Base-by-base conservation (phyloP, 2,888 invertebrate genomes). In the Eupithecia tripunctaria region DNA sequence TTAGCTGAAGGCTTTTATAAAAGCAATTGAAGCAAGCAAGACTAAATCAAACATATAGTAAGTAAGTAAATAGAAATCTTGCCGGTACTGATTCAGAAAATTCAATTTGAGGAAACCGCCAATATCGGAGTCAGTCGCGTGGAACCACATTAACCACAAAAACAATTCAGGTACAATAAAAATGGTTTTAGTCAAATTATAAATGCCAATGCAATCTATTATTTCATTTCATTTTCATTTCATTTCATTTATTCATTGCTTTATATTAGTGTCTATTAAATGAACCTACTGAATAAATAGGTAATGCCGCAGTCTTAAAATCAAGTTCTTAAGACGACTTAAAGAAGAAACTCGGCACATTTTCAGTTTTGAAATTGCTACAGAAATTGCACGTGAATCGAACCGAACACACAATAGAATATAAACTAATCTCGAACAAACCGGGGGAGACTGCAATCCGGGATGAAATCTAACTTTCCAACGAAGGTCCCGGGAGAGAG, bases 381-480 rank as follows among this genome's bases (percentile, higher is more conserved):
- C 29, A 25, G 32, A 59, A 68, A 56, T 51, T 29, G 65, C 60
- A 60, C 56, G 25, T 25, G 32, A 27, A 67, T 73, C 68, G 67
- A 74, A 74, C 75, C 67, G 43, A 68, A 60, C 67, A 73, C 65
- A 72, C 71, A 70, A 66, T 67, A 70, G 73, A 70, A 21, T 43
- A 76, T 68, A 71, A 72, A 70, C 62, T 63, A 76, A 73, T 71
- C 65, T 67, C 74, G 63, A 76, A 60, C 62, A 14, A 70, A 29
- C 62, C 64, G 72, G 66, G 73, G 51, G 71, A 65, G 67, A 69
- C 62, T 73, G 74, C 75, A 76, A 77, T 78, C 72, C 73, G 63
- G 72, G 77, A 75, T 70, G 71, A 67, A 68, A 76, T 77, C 72
- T 60, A 75, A 75, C 72, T 75, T 51, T 75, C 21, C 56, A 70